Conservation (phyloP, 2,888 invertebrate genomes). For the Cyrtodaria siliqua region DNA sequence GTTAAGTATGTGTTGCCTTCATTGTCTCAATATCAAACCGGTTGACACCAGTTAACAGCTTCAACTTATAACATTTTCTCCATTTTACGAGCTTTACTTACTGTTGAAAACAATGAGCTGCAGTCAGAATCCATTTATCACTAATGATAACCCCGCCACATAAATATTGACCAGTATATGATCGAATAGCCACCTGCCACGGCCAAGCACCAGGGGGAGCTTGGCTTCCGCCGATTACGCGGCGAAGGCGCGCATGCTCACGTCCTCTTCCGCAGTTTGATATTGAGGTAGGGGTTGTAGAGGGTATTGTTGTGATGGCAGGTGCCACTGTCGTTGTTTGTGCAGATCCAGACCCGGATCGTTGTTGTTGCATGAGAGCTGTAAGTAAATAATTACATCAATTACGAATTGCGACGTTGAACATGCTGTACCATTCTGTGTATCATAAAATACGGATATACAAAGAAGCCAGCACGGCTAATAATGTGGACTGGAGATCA, state of each 20-base stretch:
- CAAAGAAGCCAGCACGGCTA: not conserved
- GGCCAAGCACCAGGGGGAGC: conserved; percentile 84
- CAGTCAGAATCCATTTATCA: conserved; percentile 84
- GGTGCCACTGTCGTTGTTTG: not conserved
- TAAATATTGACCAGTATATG: conserved; percentile 76
- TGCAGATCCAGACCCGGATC: not conserved
- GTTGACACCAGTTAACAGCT: no score
- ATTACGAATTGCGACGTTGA: no score
- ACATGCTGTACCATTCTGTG: no score
- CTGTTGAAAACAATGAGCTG: conserved; percentile 85
- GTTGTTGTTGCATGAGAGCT: not conserved
- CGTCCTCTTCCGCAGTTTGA: conserved; percentile 1
- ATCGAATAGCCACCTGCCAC: conserved; percentile 83
- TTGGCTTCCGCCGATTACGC: conserved; percentile 84
- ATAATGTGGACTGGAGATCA: no score
- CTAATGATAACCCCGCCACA: conserved; percentile 84
- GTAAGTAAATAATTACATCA: no score
- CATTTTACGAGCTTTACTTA: conserved; percentile 66
- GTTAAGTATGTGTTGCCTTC: not conserved
- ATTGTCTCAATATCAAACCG: not conserved
- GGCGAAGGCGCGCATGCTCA: conserved; percentile 69
- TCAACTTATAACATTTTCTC: no score
- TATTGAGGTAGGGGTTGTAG: not conserved
- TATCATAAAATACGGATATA: not conserved
- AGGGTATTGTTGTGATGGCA: not conserved